These are phyloP conservation scores for Metopolophium dirhodum DNA, from an alignment of 1,140 invertebrate genomes.

Conservation along the genomic window DNA sequence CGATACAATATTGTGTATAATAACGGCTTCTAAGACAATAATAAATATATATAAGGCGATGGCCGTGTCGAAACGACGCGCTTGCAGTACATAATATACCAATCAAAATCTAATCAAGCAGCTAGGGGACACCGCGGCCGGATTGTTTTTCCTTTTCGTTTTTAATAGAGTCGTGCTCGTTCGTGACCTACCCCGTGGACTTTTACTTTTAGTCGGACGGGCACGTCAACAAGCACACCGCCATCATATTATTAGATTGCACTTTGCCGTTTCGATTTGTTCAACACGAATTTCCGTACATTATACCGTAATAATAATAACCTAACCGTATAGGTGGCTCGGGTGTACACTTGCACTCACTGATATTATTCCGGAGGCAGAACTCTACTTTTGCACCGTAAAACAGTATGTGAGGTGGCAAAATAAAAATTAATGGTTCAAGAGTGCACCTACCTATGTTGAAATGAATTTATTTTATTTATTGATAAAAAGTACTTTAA, in stretches of 20 bases:
- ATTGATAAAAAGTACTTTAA: too few species aligned
- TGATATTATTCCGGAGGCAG: background rate
- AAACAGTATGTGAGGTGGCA: background rate
- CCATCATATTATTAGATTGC: background rate
- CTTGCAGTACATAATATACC: conserved; percentile 12
- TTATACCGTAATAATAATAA: conserved; percentile 16
- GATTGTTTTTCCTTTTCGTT: background rate
- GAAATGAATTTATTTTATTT: too few species aligned
- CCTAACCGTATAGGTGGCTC: too few species aligned
- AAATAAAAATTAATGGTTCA: too few species aligned
- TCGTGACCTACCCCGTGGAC: conserved; percentile 44
- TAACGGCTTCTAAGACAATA: conserved; percentile 51
- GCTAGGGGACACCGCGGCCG: background rate
- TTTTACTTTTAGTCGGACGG: background rate
- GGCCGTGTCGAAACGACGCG: conserved; percentile 46
- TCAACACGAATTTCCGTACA: background rate
- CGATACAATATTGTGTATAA: conserved; percentile 32
- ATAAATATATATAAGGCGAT: background rate
- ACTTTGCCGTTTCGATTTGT: background rate
- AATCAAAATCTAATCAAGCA: conserved; percentile 50
- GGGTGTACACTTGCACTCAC: background rate
- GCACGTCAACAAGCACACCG: background rate
- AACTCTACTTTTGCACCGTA: background rate
- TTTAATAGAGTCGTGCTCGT: conserved; percentile 44
- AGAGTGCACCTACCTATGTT: too few species aligned